Percentiles rank a stretch among this genome's conserved stretches.
These are phyloP conservation scores for Myotis lucifugus DNA, from an alignment of 2,113 vertebrate species.

Conservation along the genomic window DNA sequence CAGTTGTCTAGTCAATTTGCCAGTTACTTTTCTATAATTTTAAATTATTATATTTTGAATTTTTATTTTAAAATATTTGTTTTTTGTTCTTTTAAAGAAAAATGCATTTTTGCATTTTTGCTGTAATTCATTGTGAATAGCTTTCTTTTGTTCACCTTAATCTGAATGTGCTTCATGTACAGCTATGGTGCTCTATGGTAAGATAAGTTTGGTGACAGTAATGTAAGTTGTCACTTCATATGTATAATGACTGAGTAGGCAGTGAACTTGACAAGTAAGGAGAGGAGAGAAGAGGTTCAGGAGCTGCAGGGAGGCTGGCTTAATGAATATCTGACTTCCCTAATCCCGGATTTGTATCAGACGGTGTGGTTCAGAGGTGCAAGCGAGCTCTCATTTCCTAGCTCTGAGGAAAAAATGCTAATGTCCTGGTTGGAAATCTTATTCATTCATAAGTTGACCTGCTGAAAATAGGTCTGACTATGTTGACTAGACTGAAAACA, in stretches of 20 bases:
- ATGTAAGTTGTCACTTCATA: neutral
- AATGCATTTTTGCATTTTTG: neutral
- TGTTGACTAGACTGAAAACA: neutral
- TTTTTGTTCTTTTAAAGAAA: neutral
- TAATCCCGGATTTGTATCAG: neutral
- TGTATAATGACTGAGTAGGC: neutral
- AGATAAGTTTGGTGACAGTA: neutral
- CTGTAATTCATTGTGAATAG: neutral
- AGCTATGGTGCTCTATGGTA: neutral
- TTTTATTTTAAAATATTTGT: neutral
- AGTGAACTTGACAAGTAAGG: neutral
- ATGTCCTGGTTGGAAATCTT: neutral
- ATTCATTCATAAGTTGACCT: constrained; percentile 2
- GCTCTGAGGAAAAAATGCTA: neutral
- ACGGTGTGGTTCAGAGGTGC: neutral
- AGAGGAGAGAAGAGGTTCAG: neutral
- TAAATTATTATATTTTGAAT: neutral
- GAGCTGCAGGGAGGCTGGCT: neutral
- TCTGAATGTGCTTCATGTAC: neutral
- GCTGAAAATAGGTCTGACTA: neutral
- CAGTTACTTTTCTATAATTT: neutral
- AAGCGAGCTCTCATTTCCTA: neutral
- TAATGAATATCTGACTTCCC: neutral
- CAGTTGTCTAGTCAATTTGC: neutral
- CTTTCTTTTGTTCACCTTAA: neutral